Percentiles rank a stretch among this genome's conserved stretches.
Evolutionary conservation across 1,140 invertebrate genomes (phyloP).

Genomic region (Ceratina australensis): DNA sequence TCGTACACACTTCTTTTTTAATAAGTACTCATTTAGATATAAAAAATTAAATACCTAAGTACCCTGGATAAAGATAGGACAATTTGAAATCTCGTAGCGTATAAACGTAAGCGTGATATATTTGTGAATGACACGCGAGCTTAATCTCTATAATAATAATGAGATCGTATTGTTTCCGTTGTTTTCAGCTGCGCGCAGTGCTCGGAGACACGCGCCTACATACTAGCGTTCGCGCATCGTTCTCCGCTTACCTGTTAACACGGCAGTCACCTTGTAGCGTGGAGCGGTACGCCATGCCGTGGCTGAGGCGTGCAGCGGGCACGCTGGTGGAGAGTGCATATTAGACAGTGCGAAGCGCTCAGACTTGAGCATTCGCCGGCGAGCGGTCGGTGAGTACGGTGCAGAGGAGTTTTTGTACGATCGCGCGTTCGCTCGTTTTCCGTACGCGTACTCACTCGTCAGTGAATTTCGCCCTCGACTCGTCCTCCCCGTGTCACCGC

Average conservation of each 20-base stretch:
- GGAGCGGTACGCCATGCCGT: conserved; percentile 52
- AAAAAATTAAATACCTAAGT: too few relatives aligned
- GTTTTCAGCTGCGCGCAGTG: too few relatives aligned
- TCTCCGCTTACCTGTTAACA: conserved; percentile 68
- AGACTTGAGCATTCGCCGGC: conserved; percentile 70
- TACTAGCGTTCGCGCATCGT: conserved; percentile 47
- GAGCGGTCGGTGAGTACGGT: conserved; percentile 66
- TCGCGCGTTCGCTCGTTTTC: conserved; percentile 5
- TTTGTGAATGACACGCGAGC: too few relatives aligned
- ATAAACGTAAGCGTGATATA: too few relatives aligned
- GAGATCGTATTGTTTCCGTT: too few relatives aligned
- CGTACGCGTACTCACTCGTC: conserved; percentile 18
- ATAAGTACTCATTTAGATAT: too few relatives aligned
- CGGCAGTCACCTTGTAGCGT: conserved; percentile 63
- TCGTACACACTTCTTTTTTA: too few relatives aligned
- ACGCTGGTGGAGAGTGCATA: conserved; percentile 69
- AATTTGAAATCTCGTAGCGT: too few relatives aligned
- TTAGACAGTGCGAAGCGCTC: conserved; percentile 65
- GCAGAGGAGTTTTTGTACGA: not conserved
- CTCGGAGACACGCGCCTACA: conserved; percentile 47
- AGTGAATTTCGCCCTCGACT: not conserved
- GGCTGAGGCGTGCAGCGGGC: conserved; percentile 48
- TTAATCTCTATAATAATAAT: too few relatives aligned
- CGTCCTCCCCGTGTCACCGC: not conserved
- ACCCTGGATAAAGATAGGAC: too few relatives aligned